A percentile compares a stretch with the other conserved stretches of the same genome.
Evolutionary conservation across 2,888 invertebrate genomes (phyloP).

Genomic region (Monoplex corrugatus): DNA sequence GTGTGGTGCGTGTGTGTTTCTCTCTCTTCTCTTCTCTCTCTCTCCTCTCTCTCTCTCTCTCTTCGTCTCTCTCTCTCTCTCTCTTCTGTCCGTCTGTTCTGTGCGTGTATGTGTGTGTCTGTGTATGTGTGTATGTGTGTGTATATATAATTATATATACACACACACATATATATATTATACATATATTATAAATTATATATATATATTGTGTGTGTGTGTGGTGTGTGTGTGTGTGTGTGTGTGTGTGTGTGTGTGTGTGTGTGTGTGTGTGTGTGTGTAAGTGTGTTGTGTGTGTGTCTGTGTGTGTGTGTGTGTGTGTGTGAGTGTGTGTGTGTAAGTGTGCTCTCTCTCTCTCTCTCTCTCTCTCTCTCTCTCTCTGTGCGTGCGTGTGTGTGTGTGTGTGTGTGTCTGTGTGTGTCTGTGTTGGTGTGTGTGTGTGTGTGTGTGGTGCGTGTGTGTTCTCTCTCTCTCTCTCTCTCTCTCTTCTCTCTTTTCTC

Average conservation of each 20-base stretch:
- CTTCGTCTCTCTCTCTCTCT: too few relatives aligned
- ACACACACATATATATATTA: too few relatives aligned
- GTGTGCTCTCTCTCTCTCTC: neutral
- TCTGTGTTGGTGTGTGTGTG: too few relatives aligned
- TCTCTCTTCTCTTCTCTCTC: neutral
- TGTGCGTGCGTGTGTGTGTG: neutral
- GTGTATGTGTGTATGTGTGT: neutral
- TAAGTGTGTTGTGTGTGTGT: neutral
- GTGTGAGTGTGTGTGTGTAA: neutral
- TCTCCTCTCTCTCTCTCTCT: neutral
- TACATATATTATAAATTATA: too few relatives aligned
- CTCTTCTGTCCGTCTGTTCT: too few relatives aligned
- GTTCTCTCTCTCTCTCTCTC: neutral
- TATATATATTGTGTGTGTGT: too few relatives aligned
- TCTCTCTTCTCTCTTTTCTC: neutral
- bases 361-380: neutral
- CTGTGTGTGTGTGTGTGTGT: neutral
- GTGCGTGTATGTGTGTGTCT: neutral
- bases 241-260: neutral
- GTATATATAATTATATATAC: too few relatives aligned
- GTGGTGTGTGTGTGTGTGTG: slow-evolving; percentile 10
- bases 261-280: neutral
- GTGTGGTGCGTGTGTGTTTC: neutral
- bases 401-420: too few relatives aligned
- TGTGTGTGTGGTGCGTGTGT: neutral